phyloP scores from a whole-genome alignment of 2,797 vertebrate genomes.

The Smutsia temminckii region DNA sequence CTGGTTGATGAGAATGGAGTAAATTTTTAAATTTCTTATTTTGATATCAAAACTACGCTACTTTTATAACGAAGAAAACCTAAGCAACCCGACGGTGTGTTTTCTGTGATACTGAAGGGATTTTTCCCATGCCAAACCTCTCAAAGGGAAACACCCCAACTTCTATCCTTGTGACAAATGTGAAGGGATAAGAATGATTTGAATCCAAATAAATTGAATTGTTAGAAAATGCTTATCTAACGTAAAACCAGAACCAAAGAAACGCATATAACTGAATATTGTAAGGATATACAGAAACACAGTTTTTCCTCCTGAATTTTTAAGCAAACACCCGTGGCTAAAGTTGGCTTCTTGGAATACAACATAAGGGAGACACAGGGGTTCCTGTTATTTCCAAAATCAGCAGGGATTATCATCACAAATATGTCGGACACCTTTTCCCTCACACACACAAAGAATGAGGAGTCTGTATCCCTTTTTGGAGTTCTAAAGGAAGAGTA shows the following conservation, averaged over 20 bases:
- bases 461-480: not conserved
- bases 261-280: not conserved
- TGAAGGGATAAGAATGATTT: not conserved
- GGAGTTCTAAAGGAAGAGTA: not conserved
- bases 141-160: not conserved
- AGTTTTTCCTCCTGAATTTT: not conserved
- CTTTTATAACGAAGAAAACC: not conserved
- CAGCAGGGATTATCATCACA: not conserved
- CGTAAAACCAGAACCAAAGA: not conserved
- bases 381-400: not conserved
- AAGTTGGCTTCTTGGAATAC: constrained; percentile 11
- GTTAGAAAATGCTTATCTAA: constrained; percentile 19
- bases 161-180: not conserved
- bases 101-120: constrained; percentile 27
- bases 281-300: not conserved
- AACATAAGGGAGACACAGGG: not conserved
- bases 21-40: not conserved
- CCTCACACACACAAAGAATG: not conserved
- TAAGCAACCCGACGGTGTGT: not conserved
- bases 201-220: not conserved
- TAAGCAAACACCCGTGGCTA: not conserved
- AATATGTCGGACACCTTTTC: not conserved
- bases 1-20: not conserved
- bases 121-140: not conserved
- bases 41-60: not conserved